phyloP scores from a whole-genome alignment of 1,140 invertebrate species.

The Nymphalis io region DNA sequence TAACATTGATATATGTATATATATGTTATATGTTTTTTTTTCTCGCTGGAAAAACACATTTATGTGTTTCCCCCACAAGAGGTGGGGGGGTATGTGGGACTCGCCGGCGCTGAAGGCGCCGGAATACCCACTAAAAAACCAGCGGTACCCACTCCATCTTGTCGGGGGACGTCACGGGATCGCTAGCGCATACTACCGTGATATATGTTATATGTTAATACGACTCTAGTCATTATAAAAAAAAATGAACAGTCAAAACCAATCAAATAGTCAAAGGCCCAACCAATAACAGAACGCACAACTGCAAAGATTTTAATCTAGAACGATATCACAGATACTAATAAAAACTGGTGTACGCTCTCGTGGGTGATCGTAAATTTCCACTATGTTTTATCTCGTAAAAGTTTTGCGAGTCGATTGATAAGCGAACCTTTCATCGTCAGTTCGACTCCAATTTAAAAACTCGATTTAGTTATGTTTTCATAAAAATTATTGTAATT shows the following conservation, averaged over 20 bases:
- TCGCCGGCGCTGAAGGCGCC: too few relatives aligned
- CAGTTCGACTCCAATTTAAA: conserved; percentile 19
- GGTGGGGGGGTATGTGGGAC: too few relatives aligned
- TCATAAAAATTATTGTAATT: conserved; percentile 13
- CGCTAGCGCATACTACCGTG: too few relatives aligned
- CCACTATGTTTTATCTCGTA: conserved; percentile 22
- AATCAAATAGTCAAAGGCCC: too few relatives aligned
- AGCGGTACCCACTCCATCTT: too few relatives aligned
- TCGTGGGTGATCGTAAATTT: conserved; percentile 9
- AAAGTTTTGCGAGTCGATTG: conserved; percentile 24
- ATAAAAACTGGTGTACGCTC: conserved; percentile 17
- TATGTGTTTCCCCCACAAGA: too few relatives aligned
- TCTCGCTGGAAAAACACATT: too few relatives aligned
- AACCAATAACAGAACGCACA: too few relatives aligned
- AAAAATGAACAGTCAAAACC: background rate
- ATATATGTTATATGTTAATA: background rate
- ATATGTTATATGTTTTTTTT: background rate
- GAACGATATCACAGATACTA: conserved; percentile 15
- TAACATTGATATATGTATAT: background rate
- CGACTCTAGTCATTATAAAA: background rate
- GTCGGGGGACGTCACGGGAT: too few relatives aligned
- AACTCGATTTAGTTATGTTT: conserved; percentile 6
- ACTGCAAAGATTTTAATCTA: conserved; percentile 7
- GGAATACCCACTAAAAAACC: too few relatives aligned
- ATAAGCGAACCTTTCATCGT: conserved; percentile 16